Evolutionary conservation across 2,113 vertebrate species (phyloP), one percentile per base, ranked within the genome.

Genomic region (Ploceus nigricollis): DNA sequence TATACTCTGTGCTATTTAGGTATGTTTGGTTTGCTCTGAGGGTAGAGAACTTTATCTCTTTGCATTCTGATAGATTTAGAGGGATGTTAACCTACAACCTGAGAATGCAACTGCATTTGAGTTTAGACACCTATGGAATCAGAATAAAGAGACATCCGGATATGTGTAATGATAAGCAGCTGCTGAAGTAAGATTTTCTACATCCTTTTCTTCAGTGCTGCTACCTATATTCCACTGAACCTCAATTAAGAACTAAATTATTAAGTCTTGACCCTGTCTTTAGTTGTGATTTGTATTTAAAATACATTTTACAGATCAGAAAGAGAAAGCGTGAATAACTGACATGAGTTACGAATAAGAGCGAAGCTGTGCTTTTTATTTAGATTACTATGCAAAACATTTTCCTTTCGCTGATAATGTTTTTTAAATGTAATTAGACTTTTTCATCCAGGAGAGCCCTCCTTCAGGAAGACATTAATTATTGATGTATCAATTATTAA

Each of bases 171-270:
- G 90, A 90, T 91, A 92, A 82, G n/a, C 48, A 76, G 37, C 66
- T 85, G 79, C 78, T 90, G 70, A 91, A 95, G 82, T 79, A 69
- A 92, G 44, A 89, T 90, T 94, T 94, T 79, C 70, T 93, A 48
- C 25, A 40, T 94, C 31, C 22, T 80, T 90, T 90, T 82, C 35
- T 80, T 85, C 14, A 12, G 1, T 0, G 9, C 61, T 68, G 65
- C 66, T 95, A 82, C 90, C 48, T 85, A 3, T 87, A 72, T 91
- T 87, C 63, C 48, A 48, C 66, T 90, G 82, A 93, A 90, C 87
- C 73, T 96, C 87, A 94, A 82, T 94, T 94, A 96, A 94, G 65
- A 91, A 60, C 35, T 79, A 82, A 93, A 92, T 95, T 92, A 65
- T 48, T 53, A 93, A 95, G 84, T 79, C 88, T 80, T 91, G 66